A percentile compares a stretch with the other conserved stretches of the same genome.
phyloP scores from a whole-genome alignment of 2,113 vertebrate species.

The Strix uralensis region DNA sequence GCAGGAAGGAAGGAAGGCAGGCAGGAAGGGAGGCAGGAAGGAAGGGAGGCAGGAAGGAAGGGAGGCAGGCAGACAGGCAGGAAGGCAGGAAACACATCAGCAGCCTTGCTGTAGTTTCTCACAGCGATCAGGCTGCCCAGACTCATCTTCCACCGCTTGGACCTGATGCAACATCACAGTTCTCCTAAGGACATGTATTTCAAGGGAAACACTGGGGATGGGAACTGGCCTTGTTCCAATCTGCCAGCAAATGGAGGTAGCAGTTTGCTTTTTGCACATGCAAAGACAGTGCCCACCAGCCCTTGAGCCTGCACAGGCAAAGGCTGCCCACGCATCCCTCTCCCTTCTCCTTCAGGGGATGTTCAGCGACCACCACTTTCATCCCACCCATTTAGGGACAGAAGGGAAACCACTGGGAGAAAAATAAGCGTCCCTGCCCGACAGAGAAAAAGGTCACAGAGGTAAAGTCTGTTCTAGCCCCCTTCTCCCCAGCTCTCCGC shows the following conservation, averaged over 20 bases:
- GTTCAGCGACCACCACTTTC: background rate
- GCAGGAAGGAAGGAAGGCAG: no score
- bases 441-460: background rate
- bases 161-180: background rate
- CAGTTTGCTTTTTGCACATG: rapidly evolving
- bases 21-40: no score
- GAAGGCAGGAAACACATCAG: background rate
- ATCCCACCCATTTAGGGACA: background rate
- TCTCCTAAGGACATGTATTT: background rate
- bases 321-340: background rate
- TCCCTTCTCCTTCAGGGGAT: background rate
- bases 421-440: rapidly evolving
- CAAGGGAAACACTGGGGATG: background rate
- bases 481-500: background rate
- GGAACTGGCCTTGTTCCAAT: background rate
- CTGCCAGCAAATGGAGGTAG: rapidly evolving
- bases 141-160: background rate
- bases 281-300: background rate
- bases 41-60: no score
- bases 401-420: background rate
- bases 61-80: background rate
- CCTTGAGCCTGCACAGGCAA: rapidly evolving
- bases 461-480: background rate
- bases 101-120: background rate
- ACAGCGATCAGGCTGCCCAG: rapidly evolving